Conservation (phyloP, 2,797 vertebrate genomes). For the Mormyrops boulengeri region DNA sequence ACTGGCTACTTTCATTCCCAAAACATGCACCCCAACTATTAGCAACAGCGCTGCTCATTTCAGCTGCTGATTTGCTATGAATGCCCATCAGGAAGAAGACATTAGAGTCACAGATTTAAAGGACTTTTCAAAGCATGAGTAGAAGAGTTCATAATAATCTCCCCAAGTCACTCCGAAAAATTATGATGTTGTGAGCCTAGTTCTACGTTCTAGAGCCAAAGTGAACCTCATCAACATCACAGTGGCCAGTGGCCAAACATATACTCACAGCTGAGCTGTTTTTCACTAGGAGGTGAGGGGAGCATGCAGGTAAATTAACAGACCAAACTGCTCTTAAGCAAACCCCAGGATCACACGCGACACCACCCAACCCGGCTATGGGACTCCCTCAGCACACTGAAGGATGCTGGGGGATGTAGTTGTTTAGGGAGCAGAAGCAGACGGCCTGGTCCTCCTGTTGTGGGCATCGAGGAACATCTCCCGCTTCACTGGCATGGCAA, state of each 20-base stretch:
- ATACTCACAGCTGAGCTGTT: neutral
- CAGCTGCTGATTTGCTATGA: neutral
- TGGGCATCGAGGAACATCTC: neutral
- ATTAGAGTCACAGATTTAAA: neutral
- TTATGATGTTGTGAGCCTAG: neutral
- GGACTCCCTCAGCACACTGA: neutral
- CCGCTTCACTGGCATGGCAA: slow-evolving; percentile 8
- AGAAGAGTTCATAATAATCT: neutral
- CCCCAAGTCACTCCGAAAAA: neutral
- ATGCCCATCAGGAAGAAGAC: slow-evolving; percentile 2
- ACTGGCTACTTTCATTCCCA: neutral
- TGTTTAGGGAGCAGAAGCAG: neutral
- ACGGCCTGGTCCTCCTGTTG: neutral
- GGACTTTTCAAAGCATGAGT: neutral
- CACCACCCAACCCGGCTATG: neutral
- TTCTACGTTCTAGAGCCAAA: slow-evolving; percentile 1
- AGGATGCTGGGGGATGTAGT: slow-evolving; percentile 14
- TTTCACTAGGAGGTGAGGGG: slow-evolving; percentile 10
- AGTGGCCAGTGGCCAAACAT: neutral
- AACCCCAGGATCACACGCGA: neutral
- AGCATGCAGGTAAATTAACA: slow-evolving; percentile 19
- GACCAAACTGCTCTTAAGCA: neutral
- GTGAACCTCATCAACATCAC: slow-evolving; percentile 7
- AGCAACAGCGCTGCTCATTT: neutral
- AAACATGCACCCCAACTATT: neutral